Base-by-base conservation (phyloP, 2,113 vertebrate genomes). In the Ovis canadensis region DNA sequence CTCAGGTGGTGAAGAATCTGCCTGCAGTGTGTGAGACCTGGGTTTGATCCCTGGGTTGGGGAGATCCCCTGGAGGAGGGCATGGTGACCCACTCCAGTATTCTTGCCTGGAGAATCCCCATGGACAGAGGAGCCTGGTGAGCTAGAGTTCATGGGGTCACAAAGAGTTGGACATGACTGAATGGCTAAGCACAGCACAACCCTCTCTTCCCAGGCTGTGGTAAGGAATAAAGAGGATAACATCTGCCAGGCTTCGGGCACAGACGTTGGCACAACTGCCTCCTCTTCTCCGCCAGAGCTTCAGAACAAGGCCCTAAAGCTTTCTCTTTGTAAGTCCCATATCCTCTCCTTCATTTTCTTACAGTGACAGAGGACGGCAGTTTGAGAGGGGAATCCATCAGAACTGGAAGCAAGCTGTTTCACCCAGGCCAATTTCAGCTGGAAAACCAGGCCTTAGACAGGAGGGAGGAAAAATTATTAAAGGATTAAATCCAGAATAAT, bases 401-500 rank as follows among this genome's bases (percentile, higher is more conserved):
- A 71, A 43, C 93, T 80, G 88, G 78, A 81, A 77, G 64, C 55
- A 52, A 21, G 77, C n/a, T 45, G 29, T 88, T 87, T 84, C 33
- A 19, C 55, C 29, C 50, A 57, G 50, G 62, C 85, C 16, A 36
- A 94, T 67, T 94, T 96, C 93, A 95, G 93, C 97, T 95, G 86
- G 95, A 96, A 94, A 96, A 57, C 40, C 80, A 97, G 95, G 90
- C 71, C 93, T 98, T 81, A 98, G 96, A 97, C 93, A 96, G 74
- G 93, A 95, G 96, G 95, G 97, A 97, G 97, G 97, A 90, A 96
- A 97, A 96, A 98, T 96, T 95, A 97, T 98, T 97, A 97, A 98
- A 97, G 98, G 95, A 98, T 98, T 97, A 98, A 96, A 97, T 97
- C 96, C 87, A 96, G 93, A 86, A 97, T 97, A 12, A 90, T 96